phyloP scores from a whole-genome alignment of 2,888 invertebrate species.

The Meteorus cinctellus region DNA sequence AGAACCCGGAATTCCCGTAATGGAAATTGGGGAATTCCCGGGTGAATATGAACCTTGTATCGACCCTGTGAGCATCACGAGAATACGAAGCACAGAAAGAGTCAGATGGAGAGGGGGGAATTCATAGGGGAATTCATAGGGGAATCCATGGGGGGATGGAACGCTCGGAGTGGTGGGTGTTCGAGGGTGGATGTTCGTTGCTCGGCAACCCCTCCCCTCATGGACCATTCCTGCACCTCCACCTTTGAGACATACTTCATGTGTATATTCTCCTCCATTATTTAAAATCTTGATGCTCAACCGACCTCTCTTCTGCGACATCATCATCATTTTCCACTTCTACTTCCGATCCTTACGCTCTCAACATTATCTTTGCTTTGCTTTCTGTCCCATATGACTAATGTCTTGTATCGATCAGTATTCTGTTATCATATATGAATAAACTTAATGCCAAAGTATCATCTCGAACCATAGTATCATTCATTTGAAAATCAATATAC shows the following conservation, averaged over 20 bases:
- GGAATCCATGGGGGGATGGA: conserved; percentile 49
- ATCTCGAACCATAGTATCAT: background rate
- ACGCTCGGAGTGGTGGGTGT: conserved; percentile 61
- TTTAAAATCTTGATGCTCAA: conserved; percentile 31
- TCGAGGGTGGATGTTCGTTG: conserved; percentile 71
- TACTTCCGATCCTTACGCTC: background rate
- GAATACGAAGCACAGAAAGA: conserved; percentile 39
- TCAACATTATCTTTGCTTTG: too few relatives aligned
- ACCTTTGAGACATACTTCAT: conserved; percentile 27
- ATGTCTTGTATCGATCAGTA: too few relatives aligned
- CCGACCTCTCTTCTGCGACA: background rate
- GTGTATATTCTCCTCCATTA: conserved; percentile 29
- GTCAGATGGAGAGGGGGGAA: conserved; percentile 45
- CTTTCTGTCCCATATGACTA: too few relatives aligned
- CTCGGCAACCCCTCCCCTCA: conserved; percentile 67
- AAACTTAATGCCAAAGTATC: background rate
- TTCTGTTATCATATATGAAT: background rate
- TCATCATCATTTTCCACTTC: background rate
- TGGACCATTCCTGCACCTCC: conserved; percentile 40
- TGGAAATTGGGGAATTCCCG: conserved; percentile 70
- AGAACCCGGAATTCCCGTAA: conserved; percentile 48
- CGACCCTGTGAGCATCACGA: conserved; percentile 49
- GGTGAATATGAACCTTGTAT: conserved; percentile 62
- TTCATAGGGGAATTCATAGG: conserved; percentile 46
- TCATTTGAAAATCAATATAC: background rate